These are phyloP conservation scores for Periplaneta americana DNA, from an alignment of 1,140 invertebrate species.

Conservation along the genomic window DNA sequence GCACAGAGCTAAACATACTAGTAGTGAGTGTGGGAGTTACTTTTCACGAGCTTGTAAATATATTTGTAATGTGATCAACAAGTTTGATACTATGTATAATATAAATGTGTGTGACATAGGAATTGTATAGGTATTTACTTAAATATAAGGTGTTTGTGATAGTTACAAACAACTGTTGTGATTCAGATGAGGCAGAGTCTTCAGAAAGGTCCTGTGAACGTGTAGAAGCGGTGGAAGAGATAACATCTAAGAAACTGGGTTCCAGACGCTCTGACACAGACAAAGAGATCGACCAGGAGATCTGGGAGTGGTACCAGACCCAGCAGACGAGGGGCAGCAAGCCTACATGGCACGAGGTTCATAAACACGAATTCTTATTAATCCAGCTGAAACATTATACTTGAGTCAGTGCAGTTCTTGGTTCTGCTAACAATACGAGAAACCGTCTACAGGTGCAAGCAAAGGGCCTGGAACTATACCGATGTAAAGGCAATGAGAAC, in stretches of 20 bases:
- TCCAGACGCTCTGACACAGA: conserved; percentile 16
- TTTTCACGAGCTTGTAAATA: background rate
- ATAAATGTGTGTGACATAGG: too few relatives aligned
- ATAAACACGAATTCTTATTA: too few relatives aligned
- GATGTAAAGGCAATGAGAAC: conserved; percentile 16
- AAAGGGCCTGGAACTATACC: conserved; percentile 25
- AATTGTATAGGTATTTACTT: too few relatives aligned
- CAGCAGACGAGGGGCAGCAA: conserved; percentile 20
- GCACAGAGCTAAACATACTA: background rate
- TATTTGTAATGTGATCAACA: too few relatives aligned
- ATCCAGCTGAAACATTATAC: background rate
- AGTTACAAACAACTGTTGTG: too few relatives aligned
- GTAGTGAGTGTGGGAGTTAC: background rate
- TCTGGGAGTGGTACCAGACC: conserved; percentile 24
- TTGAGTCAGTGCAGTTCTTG: background rate
- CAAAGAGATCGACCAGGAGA: conserved; percentile 12
- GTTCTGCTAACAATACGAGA: background rate
- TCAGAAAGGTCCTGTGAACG: background rate
- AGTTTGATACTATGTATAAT: too few relatives aligned
- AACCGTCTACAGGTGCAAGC: conserved; percentile 15
- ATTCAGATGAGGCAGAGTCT: too few relatives aligned
- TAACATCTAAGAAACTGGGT: background rate
- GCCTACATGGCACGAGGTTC: conserved; percentile 21
- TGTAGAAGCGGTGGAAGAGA: background rate
- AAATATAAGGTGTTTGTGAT: too few relatives aligned